A percentile compares a stretch with the other conserved stretches of the same genome.
Evolutionary conservation across 2,888 invertebrate genomes (phyloP).

Genomic region (Drosophila anomalata): DNA sequence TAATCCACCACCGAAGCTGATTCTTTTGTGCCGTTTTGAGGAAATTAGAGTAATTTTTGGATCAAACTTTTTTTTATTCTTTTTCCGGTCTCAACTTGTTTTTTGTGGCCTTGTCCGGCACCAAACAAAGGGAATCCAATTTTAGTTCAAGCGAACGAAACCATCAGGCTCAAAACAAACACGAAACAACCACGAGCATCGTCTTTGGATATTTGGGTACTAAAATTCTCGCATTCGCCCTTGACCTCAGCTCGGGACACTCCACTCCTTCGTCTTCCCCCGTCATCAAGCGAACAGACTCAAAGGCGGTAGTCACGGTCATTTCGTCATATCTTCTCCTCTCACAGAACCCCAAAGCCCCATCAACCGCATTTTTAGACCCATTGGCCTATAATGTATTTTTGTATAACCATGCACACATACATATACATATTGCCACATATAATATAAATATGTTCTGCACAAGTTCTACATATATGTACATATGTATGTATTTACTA

Average conservation of each 20-base stretch:
- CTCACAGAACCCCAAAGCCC: not conserved
- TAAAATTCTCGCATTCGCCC: not conserved
- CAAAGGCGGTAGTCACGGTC: not conserved
- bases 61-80: conserved; percentile 67
- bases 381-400: not conserved
- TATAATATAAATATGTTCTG: not conserved
- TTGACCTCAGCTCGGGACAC: not conserved
- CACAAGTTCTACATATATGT: no score
- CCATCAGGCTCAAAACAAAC: conserved; percentile 65
- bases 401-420: not conserved
- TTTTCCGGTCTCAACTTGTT: conserved; percentile 16
- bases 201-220: not conserved
- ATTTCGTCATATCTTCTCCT: not conserved
- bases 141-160: conserved; percentile 74
- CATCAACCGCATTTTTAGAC: not conserved
- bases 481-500: no score
- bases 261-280: not conserved
- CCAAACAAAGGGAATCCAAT: conserved; percentile 72
- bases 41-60: conserved; percentile 77
- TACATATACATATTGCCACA: not conserved
- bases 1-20: conserved; percentile 53
- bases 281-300: not conserved
- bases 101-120: conserved; percentile 34
- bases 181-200: conserved; percentile 40
- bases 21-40: conserved; percentile 75